Conservation (phyloP, 53 echinoderm and acorn worm genomes). For the Echinometra lucunter region DNA sequence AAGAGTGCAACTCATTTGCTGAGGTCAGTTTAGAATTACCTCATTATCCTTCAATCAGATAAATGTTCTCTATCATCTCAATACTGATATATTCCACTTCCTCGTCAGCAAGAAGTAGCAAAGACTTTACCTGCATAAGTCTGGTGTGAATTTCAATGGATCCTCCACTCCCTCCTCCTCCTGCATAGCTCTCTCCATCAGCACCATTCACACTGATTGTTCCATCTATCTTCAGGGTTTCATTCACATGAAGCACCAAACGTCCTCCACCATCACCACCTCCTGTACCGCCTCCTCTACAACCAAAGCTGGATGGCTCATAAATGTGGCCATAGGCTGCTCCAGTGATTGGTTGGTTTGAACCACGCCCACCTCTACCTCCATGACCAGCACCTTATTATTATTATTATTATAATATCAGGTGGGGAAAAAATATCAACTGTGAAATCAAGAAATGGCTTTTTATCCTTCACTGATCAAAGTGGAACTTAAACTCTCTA, state of each 20-base stretch:
- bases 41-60: too few relatives aligned
- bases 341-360: conserved; percentile 79
- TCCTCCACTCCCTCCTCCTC: conserved; percentile 92
- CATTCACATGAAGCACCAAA: conserved; percentile 73
- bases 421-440: too few relatives aligned
- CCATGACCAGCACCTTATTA: conserved; percentile 89
- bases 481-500: too few relatives aligned
- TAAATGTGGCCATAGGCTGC: conserved; percentile 83
- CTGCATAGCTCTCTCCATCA: conserved; percentile 55
- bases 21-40: too few relatives aligned
- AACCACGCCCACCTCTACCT: conserved; percentile 86
- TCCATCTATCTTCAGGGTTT: conserved; percentile 91
- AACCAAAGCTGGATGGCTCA: conserved; percentile 82
- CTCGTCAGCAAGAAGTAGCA: background rate
- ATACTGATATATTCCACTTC: background rate
- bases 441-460: too few relatives aligned
- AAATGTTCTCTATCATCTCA: background rate
- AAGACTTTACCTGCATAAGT: conserved; percentile 81
- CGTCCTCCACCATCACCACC: conserved; percentile 85
- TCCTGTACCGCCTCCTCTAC: conserved; percentile 79
- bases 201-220: conserved; percentile 91
- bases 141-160: conserved; percentile 85
- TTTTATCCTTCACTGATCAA: too few relatives aligned
- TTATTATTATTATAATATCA: too few relatives aligned
- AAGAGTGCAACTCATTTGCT: too few relatives aligned